phyloP scores from a whole-genome alignment of 2,888 invertebrate genomes.

The Xestoiulus laeticollis region DNA sequence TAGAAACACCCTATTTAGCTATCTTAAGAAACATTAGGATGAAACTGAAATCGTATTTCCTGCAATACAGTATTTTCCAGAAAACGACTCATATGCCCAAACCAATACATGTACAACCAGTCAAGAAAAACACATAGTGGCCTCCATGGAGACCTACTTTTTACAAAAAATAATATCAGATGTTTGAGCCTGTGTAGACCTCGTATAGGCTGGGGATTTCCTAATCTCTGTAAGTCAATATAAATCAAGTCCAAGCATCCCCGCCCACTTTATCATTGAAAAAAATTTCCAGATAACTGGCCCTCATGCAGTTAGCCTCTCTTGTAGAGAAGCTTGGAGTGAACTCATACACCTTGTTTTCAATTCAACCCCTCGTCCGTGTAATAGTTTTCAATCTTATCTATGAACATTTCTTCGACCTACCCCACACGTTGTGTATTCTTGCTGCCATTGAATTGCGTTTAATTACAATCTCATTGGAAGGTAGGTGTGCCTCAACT shows the following conservation, averaged over 20 bases:
- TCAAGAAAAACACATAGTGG: not conserved
- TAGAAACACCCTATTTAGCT: too few species aligned
- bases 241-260: conserved; percentile 2
- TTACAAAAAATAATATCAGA: not conserved
- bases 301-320: conserved; percentile 4
- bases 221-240: conserved; percentile 17
- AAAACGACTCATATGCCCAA: not conserved
- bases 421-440: conserved; percentile 47
- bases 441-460: conserved; percentile 44
- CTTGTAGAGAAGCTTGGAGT: not conserved
- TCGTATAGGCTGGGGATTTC: conserved; percentile 18
- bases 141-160: not conserved
- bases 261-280: conserved; percentile 20
- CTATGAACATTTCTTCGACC: conserved; percentile 13
- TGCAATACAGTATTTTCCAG: not conserved
- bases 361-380: conserved; percentile 35
- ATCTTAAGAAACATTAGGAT: too few species aligned
- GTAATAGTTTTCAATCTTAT: conserved; percentile 43
- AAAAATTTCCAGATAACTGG: conserved; percentile 4
- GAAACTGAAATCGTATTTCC: too few species aligned
- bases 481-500: conserved; percentile 39
- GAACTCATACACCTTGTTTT: conserved; percentile 40
- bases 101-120: too few species aligned
- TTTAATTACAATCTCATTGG: conserved; percentile 28
- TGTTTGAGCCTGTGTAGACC: not conserved